A percentile compares a stretch with the other conserved stretches of the same genome.
These are phyloP conservation scores for Mylabris sibirica DNA, from an alignment of 2,888 invertebrate species.

Conservation along the genomic window DNA sequence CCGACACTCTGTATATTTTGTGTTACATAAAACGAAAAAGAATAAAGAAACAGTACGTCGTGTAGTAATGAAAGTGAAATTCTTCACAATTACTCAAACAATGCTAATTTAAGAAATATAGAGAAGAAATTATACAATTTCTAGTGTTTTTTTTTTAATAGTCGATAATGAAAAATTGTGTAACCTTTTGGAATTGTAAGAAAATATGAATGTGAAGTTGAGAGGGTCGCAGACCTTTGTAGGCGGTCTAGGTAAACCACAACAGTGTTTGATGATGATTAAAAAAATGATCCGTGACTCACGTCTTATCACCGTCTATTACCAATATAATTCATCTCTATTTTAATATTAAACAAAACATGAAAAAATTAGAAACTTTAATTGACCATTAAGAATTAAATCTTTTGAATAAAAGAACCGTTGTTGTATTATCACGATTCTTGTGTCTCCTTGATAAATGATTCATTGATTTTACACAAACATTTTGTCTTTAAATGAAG, in stretches of 20 bases:
- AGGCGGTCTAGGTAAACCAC: neutral
- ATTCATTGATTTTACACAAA: neutral
- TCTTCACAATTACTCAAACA: too few species aligned
- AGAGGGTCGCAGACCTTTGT: slow-evolving; percentile 8
- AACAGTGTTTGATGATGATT: slow-evolving; percentile 10
- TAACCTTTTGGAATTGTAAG: neutral
- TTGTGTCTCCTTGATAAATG: neutral
- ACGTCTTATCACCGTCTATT: neutral
- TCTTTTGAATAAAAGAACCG: neutral
- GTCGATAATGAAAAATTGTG: neutral
- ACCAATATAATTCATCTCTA: neutral
- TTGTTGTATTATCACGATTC: neutral
- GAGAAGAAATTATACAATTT: too few species aligned
- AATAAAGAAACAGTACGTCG: neutral
- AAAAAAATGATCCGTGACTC: slow-evolving; percentile 4
- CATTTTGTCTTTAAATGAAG: neutral
- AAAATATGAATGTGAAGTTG: neutral
- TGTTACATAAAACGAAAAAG: neutral
- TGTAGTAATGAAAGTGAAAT: too few species aligned
- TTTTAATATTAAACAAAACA: neutral
- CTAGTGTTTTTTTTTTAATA: too few species aligned
- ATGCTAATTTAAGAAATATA: too few species aligned
- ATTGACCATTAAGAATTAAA: neutral
- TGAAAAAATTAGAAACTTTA: neutral
- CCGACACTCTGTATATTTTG: too few species aligned